These are phyloP conservation scores for Thalpophila matura DNA, from an alignment of 2,888 invertebrate genomes.

Conservation along the genomic window DNA sequence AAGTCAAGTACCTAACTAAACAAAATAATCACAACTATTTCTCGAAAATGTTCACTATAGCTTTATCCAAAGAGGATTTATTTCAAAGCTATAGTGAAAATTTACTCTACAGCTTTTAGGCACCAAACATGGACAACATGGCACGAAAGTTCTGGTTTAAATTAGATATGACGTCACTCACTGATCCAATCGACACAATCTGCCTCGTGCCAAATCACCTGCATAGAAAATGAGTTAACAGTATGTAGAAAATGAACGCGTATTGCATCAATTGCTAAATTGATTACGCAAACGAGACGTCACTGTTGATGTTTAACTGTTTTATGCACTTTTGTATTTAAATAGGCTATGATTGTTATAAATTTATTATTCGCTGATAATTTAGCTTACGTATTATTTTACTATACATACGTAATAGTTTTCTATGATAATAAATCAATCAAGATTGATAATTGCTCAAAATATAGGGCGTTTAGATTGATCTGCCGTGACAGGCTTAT, in stretches of 20 bases:
- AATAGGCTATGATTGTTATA: too few species aligned
- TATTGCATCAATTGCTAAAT: slow-evolving; percentile 36
- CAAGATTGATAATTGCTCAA: too few species aligned
- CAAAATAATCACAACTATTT: background rate
- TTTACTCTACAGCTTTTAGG: background rate
- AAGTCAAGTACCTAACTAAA: background rate
- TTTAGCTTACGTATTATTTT: too few species aligned
- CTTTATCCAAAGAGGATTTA: slow-evolving; percentile 2
- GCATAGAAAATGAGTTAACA: slow-evolving; percentile 44
- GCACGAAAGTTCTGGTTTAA: slow-evolving; percentile 32
- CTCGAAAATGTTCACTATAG: background rate
- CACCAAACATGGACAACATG: slow-evolving; percentile 18
- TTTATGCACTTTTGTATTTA: background rate
- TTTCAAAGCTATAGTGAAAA: background rate
- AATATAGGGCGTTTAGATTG: too few species aligned
- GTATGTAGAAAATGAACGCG: slow-evolving; percentile 23
- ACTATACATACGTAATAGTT: too few species aligned
- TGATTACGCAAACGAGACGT: slow-evolving; percentile 29
- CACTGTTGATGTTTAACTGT: slow-evolving; percentile 13
- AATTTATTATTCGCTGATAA: too few species aligned
- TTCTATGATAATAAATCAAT: too few species aligned
- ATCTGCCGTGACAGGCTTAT: too few species aligned
- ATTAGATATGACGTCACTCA: slow-evolving; percentile 42
- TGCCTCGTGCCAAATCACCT: slow-evolving; percentile 41
- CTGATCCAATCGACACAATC: slow-evolving; percentile 20